phyloP scores from a whole-genome alignment of 2,113 vertebrate genomes.

The Connochaetes taurinus region DNA sequence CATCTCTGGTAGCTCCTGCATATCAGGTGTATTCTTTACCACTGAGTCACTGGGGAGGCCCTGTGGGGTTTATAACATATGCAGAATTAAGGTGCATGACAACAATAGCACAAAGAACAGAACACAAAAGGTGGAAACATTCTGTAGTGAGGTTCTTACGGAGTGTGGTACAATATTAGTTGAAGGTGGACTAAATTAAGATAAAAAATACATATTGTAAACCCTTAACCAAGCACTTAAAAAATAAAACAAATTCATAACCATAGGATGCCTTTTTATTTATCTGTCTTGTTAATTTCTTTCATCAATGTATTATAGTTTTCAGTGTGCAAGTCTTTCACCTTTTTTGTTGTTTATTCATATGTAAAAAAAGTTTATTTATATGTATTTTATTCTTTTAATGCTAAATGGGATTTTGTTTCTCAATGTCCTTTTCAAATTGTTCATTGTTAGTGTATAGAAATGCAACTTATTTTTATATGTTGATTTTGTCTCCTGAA shows the following conservation, averaged over 20 bases:
- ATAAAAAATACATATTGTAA: background rate
- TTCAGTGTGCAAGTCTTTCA: background rate
- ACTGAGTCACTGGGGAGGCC: background rate
- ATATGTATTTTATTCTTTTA: conserved; percentile 3
- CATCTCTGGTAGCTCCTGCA: background rate
- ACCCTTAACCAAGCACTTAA: background rate
- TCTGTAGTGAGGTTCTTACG: background rate
- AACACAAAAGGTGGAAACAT: background rate
- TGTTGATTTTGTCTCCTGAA: background rate
- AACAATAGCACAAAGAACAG: background rate
- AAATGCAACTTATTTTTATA: background rate
- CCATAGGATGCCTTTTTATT: background rate
- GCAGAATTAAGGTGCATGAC: background rate
- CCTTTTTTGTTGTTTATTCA: background rate
- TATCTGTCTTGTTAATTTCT: background rate
- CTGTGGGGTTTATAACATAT: background rate
- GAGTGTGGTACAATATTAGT: background rate
- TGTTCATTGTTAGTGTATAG: background rate
- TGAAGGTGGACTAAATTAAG: background rate
- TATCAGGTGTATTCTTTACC: background rate
- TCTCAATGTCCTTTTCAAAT: background rate
- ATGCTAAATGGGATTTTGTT: background rate
- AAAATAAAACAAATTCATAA: background rate
- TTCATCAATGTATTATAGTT: background rate
- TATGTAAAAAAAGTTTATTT: background rate